Percentiles rank a stretch among this genome's conserved stretches.
Conservation (phyloP, 2,888 invertebrate species). For the Terebella lapidaria region DNA sequence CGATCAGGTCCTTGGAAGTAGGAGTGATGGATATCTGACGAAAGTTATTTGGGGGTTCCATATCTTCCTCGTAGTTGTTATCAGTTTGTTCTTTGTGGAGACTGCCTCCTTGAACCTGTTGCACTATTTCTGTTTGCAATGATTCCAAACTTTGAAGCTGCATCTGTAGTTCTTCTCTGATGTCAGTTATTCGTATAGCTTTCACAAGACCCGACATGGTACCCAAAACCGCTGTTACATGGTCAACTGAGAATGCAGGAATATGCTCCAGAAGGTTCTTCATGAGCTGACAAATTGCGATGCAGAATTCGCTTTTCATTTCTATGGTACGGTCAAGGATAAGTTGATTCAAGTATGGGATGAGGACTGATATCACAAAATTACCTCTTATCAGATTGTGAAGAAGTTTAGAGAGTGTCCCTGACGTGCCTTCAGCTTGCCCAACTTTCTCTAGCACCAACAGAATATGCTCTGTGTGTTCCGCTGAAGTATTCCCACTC, state of each 20-base stretch:
- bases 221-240: not conserved
- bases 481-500: too few species aligned
- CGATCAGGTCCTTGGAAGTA: slow-evolving; percentile 5
- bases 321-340: too few species aligned
- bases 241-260: not conserved
- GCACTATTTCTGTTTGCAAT: not conserved
- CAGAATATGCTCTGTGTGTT: too few species aligned
- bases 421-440: too few species aligned
- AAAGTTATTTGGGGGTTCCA: not conserved
- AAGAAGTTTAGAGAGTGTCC: too few species aligned
- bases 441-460: too few species aligned
- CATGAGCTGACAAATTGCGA: not conserved
- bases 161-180: not conserved
- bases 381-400: too few species aligned
- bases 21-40: not conserved
- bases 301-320: too few species aligned
- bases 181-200: not conserved
- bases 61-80: not conserved
- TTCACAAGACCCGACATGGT: not conserved
- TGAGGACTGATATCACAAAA: too few species aligned
- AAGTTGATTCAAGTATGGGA: too few species aligned
- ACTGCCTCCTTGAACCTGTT: not conserved
- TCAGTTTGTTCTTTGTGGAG: not conserved
- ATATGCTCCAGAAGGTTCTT: not conserved
- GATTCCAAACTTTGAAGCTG: not conserved